Evolutionary conservation across 2,888 invertebrate species (phyloP).

Genomic region (Leptogaster cylindrica): DNA sequence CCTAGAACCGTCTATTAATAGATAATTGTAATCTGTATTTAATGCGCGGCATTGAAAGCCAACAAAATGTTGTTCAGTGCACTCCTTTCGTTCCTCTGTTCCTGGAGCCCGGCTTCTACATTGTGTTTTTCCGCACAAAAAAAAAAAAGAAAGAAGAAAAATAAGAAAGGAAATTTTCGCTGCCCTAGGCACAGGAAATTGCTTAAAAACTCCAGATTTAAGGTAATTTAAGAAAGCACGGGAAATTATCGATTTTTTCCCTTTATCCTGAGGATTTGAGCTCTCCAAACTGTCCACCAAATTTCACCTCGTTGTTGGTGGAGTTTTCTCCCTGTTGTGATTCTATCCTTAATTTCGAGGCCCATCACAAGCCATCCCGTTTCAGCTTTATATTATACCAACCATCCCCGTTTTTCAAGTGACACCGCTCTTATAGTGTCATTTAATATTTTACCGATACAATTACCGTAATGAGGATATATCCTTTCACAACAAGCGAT

Average conservation of each 20-base stretch:
- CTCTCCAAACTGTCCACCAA: not conserved
- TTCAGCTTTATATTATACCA: not conserved
- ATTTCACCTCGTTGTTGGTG: not conserved
- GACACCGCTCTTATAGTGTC: not conserved
- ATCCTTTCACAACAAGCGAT: constrained; percentile 39
- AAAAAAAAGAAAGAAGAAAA: too few relatives aligned
- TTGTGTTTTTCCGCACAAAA: too few relatives aligned
- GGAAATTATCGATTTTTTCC: constrained; percentile 9
- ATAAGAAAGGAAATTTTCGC: constrained; percentile 5
- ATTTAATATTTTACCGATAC: constrained; percentile 36
- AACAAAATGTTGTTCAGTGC: too few relatives aligned
- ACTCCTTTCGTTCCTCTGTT: too few relatives aligned
- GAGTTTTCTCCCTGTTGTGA: not conserved
- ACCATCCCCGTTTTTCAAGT: not conserved
- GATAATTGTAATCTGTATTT: too few relatives aligned
- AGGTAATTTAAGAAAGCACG: constrained; percentile 27
- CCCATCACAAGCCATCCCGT: not conserved
- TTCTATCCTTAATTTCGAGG: not conserved
- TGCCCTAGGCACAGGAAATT: not conserved
- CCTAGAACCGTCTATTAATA: too few relatives aligned
- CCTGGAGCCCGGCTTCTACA: too few relatives aligned
- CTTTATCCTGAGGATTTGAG: constrained; percentile 16
- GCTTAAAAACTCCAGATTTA: constrained; percentile 16
- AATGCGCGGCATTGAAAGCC: too few relatives aligned
- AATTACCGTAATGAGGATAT: constrained; percentile 39